A percentile compares a stretch with the other conserved stretches of the same genome.
Evolutionary conservation across 2,113 vertebrate genomes (phyloP).

Genomic region (Crocuta crocuta): DNA sequence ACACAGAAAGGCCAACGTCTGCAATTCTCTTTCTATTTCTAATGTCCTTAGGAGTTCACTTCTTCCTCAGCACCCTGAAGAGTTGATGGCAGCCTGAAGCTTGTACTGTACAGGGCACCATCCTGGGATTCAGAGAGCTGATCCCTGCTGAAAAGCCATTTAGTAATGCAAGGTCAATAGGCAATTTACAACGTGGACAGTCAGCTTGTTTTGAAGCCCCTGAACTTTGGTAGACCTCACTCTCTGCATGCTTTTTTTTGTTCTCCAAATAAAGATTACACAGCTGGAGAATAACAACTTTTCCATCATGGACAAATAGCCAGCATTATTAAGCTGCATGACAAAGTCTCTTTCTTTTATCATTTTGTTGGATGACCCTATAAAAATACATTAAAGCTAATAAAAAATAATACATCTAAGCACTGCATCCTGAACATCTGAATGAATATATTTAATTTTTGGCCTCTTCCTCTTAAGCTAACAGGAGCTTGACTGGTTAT

Average conservation of each 20-base stretch:
- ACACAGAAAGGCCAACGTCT: background rate
- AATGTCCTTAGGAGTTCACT: background rate
- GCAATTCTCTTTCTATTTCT: constrained; percentile 23
- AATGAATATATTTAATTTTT: constrained; percentile 13
- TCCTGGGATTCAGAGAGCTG: constrained; percentile 17
- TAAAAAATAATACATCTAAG: constrained; percentile 2
- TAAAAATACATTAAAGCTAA: constrained; percentile 48
- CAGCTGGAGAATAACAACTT: constrained; percentile 44
- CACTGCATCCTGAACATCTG: background rate
- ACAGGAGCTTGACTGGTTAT: background rate
- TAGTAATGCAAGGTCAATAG: constrained; percentile 22
- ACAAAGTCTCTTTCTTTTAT: constrained; percentile 21
- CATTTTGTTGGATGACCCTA: constrained; percentile 19
- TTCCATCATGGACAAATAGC: constrained; percentile 35
- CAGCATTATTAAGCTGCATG: background rate
- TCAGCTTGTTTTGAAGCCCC: constrained; percentile 37
- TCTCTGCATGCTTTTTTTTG: background rate
- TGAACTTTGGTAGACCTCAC: constrained; percentile 58
- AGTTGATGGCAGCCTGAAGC: background rate
- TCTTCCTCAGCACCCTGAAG: background rate
- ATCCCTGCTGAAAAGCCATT: constrained; percentile 15
- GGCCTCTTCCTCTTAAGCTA: constrained; percentile 50
- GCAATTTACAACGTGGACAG: constrained; percentile 16
- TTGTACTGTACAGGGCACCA: background rate
- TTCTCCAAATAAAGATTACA: constrained; percentile 26